These are phyloP conservation scores for Phyto melanocephala DNA, from an alignment of 2,888 invertebrate genomes.

Conservation along the genomic window DNA sequence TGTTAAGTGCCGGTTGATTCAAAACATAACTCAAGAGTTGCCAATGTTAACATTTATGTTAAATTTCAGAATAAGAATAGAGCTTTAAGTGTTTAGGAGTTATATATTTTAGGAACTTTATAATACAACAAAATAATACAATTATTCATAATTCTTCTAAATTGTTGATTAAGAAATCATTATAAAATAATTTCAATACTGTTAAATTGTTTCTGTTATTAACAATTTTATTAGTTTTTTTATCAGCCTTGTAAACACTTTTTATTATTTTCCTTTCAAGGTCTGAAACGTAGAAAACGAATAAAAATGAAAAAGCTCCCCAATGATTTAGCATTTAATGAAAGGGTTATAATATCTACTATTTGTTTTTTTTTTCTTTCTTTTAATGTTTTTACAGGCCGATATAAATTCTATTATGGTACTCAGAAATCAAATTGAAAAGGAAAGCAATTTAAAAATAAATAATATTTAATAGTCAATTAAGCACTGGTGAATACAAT, in stretches of 20 bases:
- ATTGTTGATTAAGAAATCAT: too few relatives aligned
- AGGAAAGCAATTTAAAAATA: constrained; percentile 1
- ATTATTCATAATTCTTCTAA: too few relatives aligned
- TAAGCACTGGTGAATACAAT: neutral
- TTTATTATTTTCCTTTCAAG: neutral
- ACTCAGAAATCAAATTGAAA: neutral
- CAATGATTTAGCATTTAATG: neutral
- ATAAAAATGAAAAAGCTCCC: neutral
- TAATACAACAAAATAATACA: too few relatives aligned
- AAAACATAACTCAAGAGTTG: neutral
- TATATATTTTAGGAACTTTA: too few relatives aligned
- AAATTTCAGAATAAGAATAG: too few relatives aligned
- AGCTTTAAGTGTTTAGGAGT: too few relatives aligned
- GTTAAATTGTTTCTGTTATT: too few relatives aligned
- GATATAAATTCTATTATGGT: neutral
- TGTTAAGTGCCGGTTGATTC: too few relatives aligned
- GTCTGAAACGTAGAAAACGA: neutral
- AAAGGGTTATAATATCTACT: neutral
- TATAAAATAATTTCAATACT: too few relatives aligned
- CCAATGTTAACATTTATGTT: neutral
- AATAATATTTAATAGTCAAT: neutral
- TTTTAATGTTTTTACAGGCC: neutral
- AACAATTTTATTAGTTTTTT: neutral
- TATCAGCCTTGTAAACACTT: neutral
- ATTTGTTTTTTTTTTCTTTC: neutral